These are phyloP conservation scores for Anabas testudineus DNA, from an alignment of 2,797 vertebrate genomes.

Conservation along the genomic window DNA sequence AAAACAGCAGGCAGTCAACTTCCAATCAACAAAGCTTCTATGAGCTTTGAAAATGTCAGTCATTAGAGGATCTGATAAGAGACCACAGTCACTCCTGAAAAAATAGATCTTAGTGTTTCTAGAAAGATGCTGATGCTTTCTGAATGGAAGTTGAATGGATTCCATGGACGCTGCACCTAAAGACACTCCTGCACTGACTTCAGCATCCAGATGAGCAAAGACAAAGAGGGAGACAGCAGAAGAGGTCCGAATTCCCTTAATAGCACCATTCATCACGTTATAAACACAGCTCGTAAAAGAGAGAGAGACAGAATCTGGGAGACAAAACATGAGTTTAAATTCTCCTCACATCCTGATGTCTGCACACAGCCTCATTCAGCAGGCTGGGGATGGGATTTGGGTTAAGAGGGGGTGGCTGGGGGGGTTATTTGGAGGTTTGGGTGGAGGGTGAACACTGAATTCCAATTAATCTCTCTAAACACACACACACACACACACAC, in stretches of 20 bases:
- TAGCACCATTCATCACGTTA: constrained; percentile 14
- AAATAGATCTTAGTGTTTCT: too few species aligned
- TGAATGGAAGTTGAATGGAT: too few species aligned
- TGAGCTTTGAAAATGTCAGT: too few species aligned
- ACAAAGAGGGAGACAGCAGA: not conserved
- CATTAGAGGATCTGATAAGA: too few species aligned
- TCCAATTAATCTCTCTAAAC: constrained; percentile 43
- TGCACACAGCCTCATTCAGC: constrained; percentile 54
- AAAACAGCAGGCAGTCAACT: too few species aligned
- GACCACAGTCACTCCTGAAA: too few species aligned
- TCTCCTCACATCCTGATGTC: constrained; percentile 57
- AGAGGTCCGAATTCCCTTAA: constrained; percentile 15
- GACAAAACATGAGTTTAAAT: constrained; percentile 47
- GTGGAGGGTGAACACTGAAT: constrained; percentile 18
- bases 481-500: constrained; percentile 1
- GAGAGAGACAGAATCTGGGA: constrained; percentile 8
- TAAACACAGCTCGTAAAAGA: constrained; percentile 5
- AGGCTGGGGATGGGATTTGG: constrained; percentile 44
- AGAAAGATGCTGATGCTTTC: too few species aligned
- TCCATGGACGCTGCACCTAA: too few species aligned
- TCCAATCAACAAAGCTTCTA: too few species aligned
- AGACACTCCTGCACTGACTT: too few species aligned
- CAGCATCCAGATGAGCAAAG: not conserved
- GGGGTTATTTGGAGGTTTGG: constrained; percentile 20
- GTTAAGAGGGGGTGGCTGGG: constrained; percentile 28